Evolutionary conservation across 2,797 vertebrate species (phyloP).

Genomic region (Tarsius wallacei): DNA sequence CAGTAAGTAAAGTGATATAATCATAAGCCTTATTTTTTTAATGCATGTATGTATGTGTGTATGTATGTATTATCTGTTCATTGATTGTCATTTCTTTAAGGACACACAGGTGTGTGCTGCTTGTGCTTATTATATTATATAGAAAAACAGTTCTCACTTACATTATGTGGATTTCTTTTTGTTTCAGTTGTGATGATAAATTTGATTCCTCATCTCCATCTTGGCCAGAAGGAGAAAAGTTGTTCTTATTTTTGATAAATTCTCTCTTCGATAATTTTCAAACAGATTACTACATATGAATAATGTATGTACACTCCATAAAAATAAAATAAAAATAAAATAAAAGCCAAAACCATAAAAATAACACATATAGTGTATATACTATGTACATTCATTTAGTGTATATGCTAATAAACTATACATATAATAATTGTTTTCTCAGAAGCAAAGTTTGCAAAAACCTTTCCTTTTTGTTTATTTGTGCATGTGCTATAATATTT

Average conservation of each 20-base stretch:
- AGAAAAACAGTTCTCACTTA: background rate
- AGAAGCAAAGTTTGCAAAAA: background rate
- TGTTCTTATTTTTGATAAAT: background rate
- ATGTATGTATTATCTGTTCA: too few relatives aligned
- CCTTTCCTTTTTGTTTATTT: background rate
- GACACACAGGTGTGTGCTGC: background rate
- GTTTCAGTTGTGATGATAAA: background rate
- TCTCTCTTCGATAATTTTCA: background rate
- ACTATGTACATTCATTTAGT: too few relatives aligned
- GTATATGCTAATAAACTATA: too few relatives aligned
- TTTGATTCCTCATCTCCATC: background rate
- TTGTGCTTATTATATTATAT: background rate
- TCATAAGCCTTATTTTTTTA: background rate
- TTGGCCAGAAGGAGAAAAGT: background rate
- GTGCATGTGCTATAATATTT: background rate
- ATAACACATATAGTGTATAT: too few relatives aligned
- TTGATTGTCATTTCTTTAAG: background rate
- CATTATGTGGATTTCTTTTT: background rate
- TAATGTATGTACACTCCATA: background rate
- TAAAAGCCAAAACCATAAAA: too few relatives aligned
- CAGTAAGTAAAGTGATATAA: background rate
- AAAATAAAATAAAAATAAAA: fast-evolving
- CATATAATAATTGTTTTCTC: background rate
- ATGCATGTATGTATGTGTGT: too few relatives aligned
- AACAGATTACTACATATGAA: too few relatives aligned